Conservation (phyloP, 2,888 invertebrate genomes). For the Heliconius ethilla region DNA sequence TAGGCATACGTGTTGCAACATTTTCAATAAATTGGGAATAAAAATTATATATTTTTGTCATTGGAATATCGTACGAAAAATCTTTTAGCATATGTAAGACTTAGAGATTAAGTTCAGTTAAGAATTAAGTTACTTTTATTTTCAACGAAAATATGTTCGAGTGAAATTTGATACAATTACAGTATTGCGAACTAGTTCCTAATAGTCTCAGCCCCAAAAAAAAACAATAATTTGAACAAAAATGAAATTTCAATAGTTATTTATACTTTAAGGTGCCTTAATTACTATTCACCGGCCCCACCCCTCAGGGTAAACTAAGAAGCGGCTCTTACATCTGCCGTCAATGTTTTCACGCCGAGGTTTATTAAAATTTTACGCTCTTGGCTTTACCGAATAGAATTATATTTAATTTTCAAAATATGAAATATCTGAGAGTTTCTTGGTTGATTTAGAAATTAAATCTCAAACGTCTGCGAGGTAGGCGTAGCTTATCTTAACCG, state of each 20-base stretch:
- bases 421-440: slow-evolving; percentile 41
- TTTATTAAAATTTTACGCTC: slow-evolving; percentile 65
- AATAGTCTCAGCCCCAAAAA: not conserved
- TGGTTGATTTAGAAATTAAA: slow-evolving; percentile 43
- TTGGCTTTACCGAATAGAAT: slow-evolving; percentile 41
- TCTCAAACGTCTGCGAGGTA: slow-evolving; percentile 32
- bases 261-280: slow-evolving; percentile 30
- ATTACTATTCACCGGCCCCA: slow-evolving; percentile 55
- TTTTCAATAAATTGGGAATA: too few relatives aligned
- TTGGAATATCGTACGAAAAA: too few relatives aligned
- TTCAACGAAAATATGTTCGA: too few relatives aligned
- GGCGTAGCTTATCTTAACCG: slow-evolving; percentile 28
- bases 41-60: too few relatives aligned
- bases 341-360: slow-evolving; percentile 63
- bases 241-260: slow-evolving; percentile 3
- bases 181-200: not conserved
- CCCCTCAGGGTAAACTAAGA: slow-evolving; percentile 43
- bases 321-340: slow-evolving; percentile 51
- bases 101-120: too few relatives aligned
- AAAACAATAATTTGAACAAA: not conserved
- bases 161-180: too few relatives aligned
- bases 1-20: too few relatives aligned
- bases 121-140: too few relatives aligned
- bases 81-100: too few relatives aligned
- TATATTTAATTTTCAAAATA: slow-evolving; percentile 45